Conservation (phyloP, 30 jellyfish, hydroid and myxozoan genomes). For the Aurelia coerulea region DNA sequence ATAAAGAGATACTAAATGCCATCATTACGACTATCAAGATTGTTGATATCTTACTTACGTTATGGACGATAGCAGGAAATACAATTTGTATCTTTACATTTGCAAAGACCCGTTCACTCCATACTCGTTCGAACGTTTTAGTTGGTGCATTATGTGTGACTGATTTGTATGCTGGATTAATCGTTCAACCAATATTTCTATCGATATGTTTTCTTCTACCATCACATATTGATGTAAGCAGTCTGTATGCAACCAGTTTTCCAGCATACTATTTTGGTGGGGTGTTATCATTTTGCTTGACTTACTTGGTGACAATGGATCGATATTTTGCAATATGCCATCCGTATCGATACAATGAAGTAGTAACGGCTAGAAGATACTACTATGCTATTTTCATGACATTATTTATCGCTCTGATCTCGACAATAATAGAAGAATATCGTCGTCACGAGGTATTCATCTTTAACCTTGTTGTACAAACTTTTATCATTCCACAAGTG, state of each 20-base stretch:
- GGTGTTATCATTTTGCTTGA: conserved; percentile 4
- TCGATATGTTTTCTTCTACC: neutral
- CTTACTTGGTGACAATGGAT: neutral
- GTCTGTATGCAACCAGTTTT: neutral
- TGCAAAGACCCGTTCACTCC: conserved; percentile 3
- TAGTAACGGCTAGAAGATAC: neutral
- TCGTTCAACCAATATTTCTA: neutral
- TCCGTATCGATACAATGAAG: neutral
- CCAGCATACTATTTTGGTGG: neutral
- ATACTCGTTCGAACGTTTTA: neutral
- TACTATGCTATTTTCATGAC: neutral
- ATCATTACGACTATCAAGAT: neutral
- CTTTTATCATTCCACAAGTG: neutral
- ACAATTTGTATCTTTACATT: neutral
- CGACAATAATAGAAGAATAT: neutral
- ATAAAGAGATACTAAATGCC: too few relatives aligned
- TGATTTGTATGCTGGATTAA: neutral
- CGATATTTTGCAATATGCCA: conserved; percentile 18
- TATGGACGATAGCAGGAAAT: conserved; percentile 1
- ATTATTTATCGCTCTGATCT: neutral
- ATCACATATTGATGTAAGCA: neutral
- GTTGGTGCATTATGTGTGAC: conserved; percentile 8
- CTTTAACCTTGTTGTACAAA: neutral
- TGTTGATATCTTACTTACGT: neutral
- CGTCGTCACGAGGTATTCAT: neutral